Base-by-base conservation (phyloP, 1,140 invertebrate species). In the Radopholus similis region DNA sequence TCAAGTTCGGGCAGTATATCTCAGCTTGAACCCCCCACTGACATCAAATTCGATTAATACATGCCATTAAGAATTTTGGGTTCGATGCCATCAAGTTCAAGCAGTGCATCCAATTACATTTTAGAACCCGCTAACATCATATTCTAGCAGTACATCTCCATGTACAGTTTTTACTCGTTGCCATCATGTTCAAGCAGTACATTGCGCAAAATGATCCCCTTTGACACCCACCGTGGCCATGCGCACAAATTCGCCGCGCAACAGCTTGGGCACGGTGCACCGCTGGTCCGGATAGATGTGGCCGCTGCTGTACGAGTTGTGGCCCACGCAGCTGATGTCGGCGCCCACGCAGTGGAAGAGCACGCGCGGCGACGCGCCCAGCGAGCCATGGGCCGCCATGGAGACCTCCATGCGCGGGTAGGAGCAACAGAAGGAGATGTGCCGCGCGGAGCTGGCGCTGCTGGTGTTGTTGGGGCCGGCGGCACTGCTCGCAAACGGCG, bases 171-270 rank as follows among this genome's bases (percentile, higher is more conserved):
- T n/a, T n/a, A n/a, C n/a, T n/a, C n/a, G n/a, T n/a, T n/a, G n/a
- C n/a, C n/a, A n/a, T n/a, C n/a, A n/a, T n/a, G n/a, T n/a, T n/a
- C n/a, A n/a, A n/a, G n/a, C n/a, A 40, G 21, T 15, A 55, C 37
- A 38, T 11, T 3, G 23, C 1, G 18, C n/a, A 60, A 26, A 37
- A 32, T 64, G 9, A 30, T 59, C 51, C n/a, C 11, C 37, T 13
- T 35, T 53, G 5, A 8, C 8, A n/a, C 21, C 32, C 18, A 63
- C 68, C 56, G 40, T 26, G n/a, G 72, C 38, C 28, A 74, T 32
- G 13, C 63, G 74, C 26, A 73, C 64, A 38, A 73, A 73, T 44
- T 73, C 64, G 28, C 64, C 72, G 18, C 71, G 65, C 72, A 77
- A 66, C 9, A 74, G 38, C 42, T 74, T 75, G 4, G 72, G 69